These are phyloP conservation scores for Ramphastos sulfuratus DNA, from an alignment of 2,113 vertebrate genomes.

Conservation along the genomic window DNA sequence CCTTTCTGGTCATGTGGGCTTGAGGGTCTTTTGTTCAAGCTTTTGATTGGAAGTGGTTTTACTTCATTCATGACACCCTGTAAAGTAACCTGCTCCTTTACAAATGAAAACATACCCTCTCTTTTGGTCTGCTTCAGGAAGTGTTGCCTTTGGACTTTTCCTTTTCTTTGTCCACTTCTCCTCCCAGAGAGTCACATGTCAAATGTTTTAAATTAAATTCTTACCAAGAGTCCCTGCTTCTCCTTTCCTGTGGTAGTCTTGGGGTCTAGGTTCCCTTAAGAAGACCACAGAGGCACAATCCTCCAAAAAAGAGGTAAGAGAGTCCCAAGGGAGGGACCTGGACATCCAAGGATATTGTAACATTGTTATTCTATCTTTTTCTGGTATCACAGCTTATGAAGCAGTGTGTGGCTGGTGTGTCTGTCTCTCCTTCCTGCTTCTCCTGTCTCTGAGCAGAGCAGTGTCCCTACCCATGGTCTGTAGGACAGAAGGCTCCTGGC, in stretches of 20 bases:
- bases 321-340: too few species aligned
- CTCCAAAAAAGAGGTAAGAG: too few species aligned
- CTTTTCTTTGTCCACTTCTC: neutral
- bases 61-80: neutral
- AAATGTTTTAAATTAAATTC: neutral
- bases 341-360: too few species aligned
- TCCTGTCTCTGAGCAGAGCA: too few species aligned
- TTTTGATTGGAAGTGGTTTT: neutral
- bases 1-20: neutral
- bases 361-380: too few species aligned
- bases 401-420: too few species aligned
- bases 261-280: too few species aligned
- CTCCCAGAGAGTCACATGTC: neutral
- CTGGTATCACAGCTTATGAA: too few species aligned
- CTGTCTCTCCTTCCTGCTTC: too few species aligned
- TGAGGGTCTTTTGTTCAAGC: neutral
- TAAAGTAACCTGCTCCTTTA: neutral
- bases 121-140: neutral
- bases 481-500: too few species aligned
- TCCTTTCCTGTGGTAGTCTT: neutral
- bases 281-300: too few species aligned
- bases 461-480: too few species aligned
- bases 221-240: neutral
- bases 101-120: rapidly evolving
- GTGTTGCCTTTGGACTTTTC: neutral